Evolutionary conservation across 2,113 vertebrate genomes (phyloP).

Genomic region (Amblyopsis rosae): DNA sequence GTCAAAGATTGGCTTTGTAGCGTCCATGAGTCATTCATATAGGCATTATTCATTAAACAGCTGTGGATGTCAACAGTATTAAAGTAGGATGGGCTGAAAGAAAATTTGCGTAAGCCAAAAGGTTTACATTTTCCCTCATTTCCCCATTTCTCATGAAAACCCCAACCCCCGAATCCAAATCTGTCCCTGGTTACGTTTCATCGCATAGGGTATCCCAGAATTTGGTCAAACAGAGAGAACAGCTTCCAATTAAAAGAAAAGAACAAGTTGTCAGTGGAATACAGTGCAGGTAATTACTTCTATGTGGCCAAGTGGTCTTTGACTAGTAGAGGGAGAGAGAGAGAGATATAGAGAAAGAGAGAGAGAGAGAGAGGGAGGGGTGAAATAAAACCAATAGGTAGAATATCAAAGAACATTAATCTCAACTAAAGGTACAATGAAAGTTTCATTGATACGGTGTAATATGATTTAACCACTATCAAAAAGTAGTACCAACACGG

Average conservation of each 20-base stretch:
- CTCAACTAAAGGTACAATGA: slow-evolving; percentile 73
- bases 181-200: slow-evolving; percentile 16
- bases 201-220: slow-evolving; percentile 16
- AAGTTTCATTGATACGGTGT: slow-evolving; percentile 75
- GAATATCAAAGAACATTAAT: slow-evolving; percentile 78
- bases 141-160: slow-evolving; percentile 12
- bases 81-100: slow-evolving; percentile 27
- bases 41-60: slow-evolving; percentile 57
- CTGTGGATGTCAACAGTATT: slow-evolving; percentile 43
- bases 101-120: slow-evolving; percentile 43
- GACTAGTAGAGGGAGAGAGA: slow-evolving; percentile 38
- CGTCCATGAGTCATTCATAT: slow-evolving; percentile 45
- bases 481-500: slow-evolving; percentile 85
- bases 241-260: slow-evolving; percentile 29
- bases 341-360: slow-evolving; percentile 37
- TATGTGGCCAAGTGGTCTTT: slow-evolving; percentile 60
- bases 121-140: slow-evolving; percentile 8
- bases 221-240: slow-evolving; percentile 27
- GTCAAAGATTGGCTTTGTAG: slow-evolving; percentile 57
- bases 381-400: slow-evolving; percentile 60
- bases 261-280: slow-evolving; percentile 36
- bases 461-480: slow-evolving; percentile 82
- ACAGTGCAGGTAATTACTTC: slow-evolving; percentile 67
- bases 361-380: slow-evolving; percentile 32
- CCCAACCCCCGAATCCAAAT: slow-evolving; percentile 17